These are phyloP conservation scores for Hyperoodon ampullatus DNA, from an alignment of 2,113 vertebrate species.

Conservation along the genomic window DNA sequence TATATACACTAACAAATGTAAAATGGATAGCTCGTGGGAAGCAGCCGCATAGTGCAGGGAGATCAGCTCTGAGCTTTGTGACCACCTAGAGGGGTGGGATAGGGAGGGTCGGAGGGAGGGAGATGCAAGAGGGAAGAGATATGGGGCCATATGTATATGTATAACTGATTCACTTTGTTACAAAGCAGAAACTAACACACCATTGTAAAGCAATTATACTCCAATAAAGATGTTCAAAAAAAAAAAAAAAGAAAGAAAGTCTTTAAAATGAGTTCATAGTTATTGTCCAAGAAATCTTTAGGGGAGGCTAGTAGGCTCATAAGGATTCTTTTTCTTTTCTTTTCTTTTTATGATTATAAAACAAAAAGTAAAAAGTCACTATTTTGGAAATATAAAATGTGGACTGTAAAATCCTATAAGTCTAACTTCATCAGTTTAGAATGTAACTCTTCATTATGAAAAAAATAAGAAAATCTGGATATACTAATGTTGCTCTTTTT, in stretches of 20 bases:
- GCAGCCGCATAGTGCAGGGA: too few species aligned
- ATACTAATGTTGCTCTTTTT: background rate
- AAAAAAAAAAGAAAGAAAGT: background rate
- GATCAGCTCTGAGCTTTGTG: too few species aligned
- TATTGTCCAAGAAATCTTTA: background rate
- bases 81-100: too few species aligned
- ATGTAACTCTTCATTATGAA: background rate
- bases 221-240: too few species aligned
- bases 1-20: too few species aligned
- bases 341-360: slow-evolving; percentile 17
- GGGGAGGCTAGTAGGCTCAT: background rate
- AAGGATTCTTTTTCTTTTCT: background rate
- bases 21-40: too few species aligned
- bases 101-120: too few species aligned
- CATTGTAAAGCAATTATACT: too few species aligned
- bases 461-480: background rate
- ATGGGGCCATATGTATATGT: accelerated
- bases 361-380: background rate
- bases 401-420: background rate
- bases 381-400: background rate
- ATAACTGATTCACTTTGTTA: too few species aligned
- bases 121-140: too few species aligned
- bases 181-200: too few species aligned
- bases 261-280: background rate
- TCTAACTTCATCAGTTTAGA: background rate